Conservation (phyloP, 2,797 vertebrate species). For the Okamejei kenojei region DNA sequence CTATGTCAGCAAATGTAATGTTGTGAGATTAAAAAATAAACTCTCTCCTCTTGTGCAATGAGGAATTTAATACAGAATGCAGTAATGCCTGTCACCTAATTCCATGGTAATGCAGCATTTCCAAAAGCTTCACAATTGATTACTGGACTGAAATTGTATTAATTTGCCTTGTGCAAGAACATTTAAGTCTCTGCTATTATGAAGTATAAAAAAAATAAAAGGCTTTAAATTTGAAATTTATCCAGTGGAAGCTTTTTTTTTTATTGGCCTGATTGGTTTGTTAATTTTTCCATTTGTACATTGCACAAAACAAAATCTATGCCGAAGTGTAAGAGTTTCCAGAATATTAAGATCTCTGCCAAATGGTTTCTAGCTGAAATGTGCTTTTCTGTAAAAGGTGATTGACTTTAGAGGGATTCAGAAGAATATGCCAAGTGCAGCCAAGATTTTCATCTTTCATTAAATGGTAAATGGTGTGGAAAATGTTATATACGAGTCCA, state of each 20-base stretch:
- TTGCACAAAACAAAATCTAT: constrained; percentile 1
- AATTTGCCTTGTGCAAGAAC: not conserved
- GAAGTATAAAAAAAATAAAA: not conserved
- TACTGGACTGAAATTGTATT: not conserved
- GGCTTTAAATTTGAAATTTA: not conserved
- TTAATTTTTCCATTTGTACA: not conserved
- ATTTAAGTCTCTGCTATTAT: not conserved
- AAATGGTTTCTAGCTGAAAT: not conserved
- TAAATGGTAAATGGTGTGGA: not conserved
- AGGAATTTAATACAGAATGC: not conserved
- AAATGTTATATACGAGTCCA: not conserved
- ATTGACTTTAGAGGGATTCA: not conserved
- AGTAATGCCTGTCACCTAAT: not conserved
- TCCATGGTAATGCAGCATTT: not conserved
- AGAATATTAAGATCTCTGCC: not conserved
- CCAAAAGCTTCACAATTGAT: too few species aligned
- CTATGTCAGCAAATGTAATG: too few species aligned
- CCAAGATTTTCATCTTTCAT: not conserved
- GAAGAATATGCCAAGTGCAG: not conserved
- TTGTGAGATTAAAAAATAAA: not conserved
- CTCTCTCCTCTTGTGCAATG: not conserved
- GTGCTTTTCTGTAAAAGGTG: not conserved
- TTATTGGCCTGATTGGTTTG: not conserved
- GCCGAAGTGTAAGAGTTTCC: not conserved
- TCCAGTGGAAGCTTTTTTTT: not conserved